Percentiles rank a stretch among this genome's conserved stretches.
phyloP scores from a whole-genome alignment of 1,140 invertebrate species.

The Trichonephila inaurata region DNA sequence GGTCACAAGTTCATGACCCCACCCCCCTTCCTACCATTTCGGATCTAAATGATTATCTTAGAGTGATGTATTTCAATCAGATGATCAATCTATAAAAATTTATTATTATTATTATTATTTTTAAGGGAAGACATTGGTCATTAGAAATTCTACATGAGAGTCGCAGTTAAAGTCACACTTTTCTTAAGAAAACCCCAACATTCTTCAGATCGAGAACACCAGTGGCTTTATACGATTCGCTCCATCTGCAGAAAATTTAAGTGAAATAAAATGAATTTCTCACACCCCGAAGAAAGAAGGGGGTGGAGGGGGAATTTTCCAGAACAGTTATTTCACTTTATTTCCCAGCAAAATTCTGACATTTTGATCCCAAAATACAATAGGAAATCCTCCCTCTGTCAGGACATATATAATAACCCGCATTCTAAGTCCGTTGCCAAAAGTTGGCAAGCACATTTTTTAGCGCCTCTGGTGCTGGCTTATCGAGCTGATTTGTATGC shows the following conservation, averaged over 20 bases:
- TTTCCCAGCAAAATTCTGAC: constrained; percentile 39
- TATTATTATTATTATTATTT: background rate
- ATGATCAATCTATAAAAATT: background rate
- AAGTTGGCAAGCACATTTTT: constrained; percentile 39
- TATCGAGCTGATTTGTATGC: constrained; percentile 65
- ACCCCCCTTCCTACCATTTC: too few relatives aligned
- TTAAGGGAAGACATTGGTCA: background rate
- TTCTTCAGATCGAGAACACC: background rate
- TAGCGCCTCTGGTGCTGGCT: constrained; percentile 13
- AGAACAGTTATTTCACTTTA: constrained; percentile 53
- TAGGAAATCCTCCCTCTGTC: constrained; percentile 63
- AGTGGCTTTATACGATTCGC: constrained; percentile 30
- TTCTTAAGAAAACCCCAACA: background rate
- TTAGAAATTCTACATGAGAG: background rate
- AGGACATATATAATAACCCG: constrained; percentile 75
- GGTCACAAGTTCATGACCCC: too few relatives aligned
- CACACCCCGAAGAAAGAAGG: background rate
- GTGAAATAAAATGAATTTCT: constrained; percentile 37
- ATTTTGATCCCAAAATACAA: constrained; percentile 72
- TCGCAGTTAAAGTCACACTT: background rate
- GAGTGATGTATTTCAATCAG: too few relatives aligned
- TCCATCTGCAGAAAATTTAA: constrained; percentile 23
- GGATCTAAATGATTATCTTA: too few relatives aligned
- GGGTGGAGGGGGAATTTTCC: background rate
- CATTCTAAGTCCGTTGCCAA: constrained; percentile 55